Evolutionary conservation across 1,140 invertebrate genomes (phyloP).

Genomic region (Brevipalpus yothersi): DNA sequence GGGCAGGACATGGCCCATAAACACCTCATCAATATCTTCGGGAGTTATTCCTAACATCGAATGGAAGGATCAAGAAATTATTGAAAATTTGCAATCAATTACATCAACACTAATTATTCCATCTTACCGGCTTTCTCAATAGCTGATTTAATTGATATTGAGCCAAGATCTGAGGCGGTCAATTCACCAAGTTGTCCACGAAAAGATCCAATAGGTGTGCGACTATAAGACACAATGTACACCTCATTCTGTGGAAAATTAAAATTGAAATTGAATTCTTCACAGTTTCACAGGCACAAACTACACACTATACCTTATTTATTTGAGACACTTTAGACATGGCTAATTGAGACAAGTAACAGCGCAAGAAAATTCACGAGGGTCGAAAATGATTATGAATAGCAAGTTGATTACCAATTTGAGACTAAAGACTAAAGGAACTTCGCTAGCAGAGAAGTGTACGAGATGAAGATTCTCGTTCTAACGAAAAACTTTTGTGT

Average conservation of each 20-base stretch:
- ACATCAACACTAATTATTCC: not conserved
- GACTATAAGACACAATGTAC: slow-evolving; percentile 58
- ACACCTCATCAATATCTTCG: slow-evolving; percentile 26
- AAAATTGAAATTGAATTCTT: no score
- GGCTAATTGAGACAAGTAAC: no score
- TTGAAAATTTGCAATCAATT: not conserved
- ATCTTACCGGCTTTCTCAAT: slow-evolving; percentile 19
- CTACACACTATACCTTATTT: no score
- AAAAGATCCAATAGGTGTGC: slow-evolving; percentile 92
- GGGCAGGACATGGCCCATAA: slow-evolving; percentile 29
- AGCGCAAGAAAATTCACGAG: no score
- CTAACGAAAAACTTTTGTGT: no score
- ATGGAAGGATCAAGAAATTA: not conserved
- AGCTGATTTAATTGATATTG: slow-evolving; percentile 43
- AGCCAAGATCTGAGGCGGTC: slow-evolving; percentile 62
- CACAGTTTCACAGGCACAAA: no score
- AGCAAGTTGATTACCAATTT: no score
- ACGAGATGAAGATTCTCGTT: no score
- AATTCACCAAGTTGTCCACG: slow-evolving; percentile 47
- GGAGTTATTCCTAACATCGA: slow-evolving; percentile 5
- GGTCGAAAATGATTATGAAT: no score
- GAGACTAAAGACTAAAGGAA: no score
- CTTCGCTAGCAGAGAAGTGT: no score
- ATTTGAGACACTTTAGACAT: no score
- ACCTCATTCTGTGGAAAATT: slow-evolving; percentile 23